Conservation (phyloP, 2,113 vertebrate genomes). For the Capricornis sumatraensis region DNA sequence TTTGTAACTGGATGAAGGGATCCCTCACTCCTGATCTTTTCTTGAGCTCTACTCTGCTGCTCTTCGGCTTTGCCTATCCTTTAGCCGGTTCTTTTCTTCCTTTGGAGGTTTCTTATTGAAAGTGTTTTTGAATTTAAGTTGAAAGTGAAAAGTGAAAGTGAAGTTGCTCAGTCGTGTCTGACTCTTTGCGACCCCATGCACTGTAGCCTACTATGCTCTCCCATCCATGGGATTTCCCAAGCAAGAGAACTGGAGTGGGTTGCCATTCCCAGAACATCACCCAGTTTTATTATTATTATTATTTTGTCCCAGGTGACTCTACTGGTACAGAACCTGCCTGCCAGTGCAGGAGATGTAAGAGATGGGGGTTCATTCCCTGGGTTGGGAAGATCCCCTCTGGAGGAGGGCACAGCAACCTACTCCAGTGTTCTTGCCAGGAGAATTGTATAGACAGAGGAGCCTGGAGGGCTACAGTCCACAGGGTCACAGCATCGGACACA, state of each 20-base stretch:
- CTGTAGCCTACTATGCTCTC: background rate
- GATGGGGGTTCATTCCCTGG: background rate
- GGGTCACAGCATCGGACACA: background rate
- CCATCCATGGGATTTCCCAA: background rate
- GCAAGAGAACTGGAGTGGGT: background rate
- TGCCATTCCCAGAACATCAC: background rate
- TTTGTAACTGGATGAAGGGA: slow-evolving; percentile 63
- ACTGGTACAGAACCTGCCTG: background rate
- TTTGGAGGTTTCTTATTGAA: slow-evolving; percentile 59
- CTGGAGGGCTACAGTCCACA: background rate
- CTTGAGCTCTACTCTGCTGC: background rate
- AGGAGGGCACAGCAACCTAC: background rate
- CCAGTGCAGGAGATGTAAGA: background rate
- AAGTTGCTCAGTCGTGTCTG: background rate
- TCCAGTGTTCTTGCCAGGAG: background rate
- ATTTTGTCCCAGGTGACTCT: background rate
- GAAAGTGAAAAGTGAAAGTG: background rate
- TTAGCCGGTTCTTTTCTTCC: slow-evolving; percentile 53
- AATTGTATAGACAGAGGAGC: background rate
- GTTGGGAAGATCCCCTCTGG: background rate
- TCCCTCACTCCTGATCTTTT: slow-evolving; percentile 37
- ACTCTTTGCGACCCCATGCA: background rate
- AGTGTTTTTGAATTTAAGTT: slow-evolving; percentile 36
- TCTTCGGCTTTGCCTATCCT: slow-evolving; percentile 49
- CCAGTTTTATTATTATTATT: background rate